These are phyloP conservation scores for Volucella inflata DNA, from an alignment of 2,888 invertebrate species.

Conservation along the genomic window DNA sequence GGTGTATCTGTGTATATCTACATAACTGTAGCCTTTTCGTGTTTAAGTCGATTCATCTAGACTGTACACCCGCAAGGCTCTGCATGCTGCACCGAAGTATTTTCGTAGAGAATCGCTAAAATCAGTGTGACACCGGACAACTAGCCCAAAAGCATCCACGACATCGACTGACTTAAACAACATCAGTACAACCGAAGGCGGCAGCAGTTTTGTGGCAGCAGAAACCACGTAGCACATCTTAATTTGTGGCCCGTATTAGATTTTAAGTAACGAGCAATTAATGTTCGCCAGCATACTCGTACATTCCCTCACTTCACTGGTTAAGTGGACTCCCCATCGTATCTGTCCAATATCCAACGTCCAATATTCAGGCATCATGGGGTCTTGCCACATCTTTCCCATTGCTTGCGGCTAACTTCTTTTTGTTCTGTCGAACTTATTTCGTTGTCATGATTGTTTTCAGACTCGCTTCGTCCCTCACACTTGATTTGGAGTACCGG, in stretches of 20 bases:
- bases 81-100: constrained; percentile 54
- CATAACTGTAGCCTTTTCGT: constrained; percentile 32
- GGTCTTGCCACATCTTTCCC: constrained; percentile 11
- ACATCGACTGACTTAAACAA: neutral
- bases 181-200: constrained; percentile 1
- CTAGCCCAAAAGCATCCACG: constrained; percentile 51
- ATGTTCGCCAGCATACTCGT: constrained; percentile 80
- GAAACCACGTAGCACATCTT: constrained; percentile 79
- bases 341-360: constrained; percentile 8
- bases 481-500: neutral
- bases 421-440: constrained; percentile 12
- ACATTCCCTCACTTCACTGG: constrained; percentile 68
- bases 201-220: neutral
- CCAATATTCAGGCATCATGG: constrained; percentile 15
- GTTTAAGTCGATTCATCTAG: constrained; percentile 63
- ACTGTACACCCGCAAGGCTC: constrained; percentile 67
- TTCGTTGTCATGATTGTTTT: constrained; percentile 11
- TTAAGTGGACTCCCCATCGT: constrained; percentile 45
- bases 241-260: constrained; percentile 84
- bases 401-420: neutral
- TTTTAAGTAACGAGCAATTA: constrained; percentile 84
- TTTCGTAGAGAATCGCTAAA: constrained; percentile 57
- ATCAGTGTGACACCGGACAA: constrained; percentile 65
- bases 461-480: neutral
- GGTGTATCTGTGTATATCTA: constrained; percentile 53